Base-by-base conservation (phyloP, 1,140 invertebrate genomes). In the Calephelis nemesis region DNA sequence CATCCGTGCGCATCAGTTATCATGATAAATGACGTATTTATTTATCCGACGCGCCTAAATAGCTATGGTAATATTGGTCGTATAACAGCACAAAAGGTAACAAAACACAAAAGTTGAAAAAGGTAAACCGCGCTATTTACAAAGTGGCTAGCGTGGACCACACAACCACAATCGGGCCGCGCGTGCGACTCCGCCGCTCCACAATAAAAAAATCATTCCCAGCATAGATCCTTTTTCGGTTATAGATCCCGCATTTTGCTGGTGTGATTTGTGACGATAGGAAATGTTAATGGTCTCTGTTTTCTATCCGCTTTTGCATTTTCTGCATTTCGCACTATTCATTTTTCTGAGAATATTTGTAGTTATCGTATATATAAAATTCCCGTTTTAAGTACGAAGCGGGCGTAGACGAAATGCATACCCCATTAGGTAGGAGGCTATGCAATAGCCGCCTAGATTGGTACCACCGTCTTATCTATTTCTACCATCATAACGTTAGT, bases 31-130 rank as follows among this genome's bases (percentile, higher is more conserved):
- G 88, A 89, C 87, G 82, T 91, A 91, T 91, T 91, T 91, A 90
- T 91, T 90, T 91, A 91, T 91, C 85, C 84, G 85, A 88, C 85
- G 87, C 87, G 82, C 88, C 83, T 91, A 91, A 91, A 91, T 91
- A 89, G 89, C 89, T 91, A 88, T 90, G 88, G 89, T 91, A 91
- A 90, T 91, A 91, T 91, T 91, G 89, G 85, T 82, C 83, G 83
- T 91, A 91, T 87, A 90, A 91, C 84, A 86, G 87, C 87, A 90
- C 89, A 91, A 91, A 91, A 91, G 89, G 89, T 91, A 91, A 91
- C 89, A 91, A 91, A 91, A 91, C 89, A 91, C 87, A 91, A 90
- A 91, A 91, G 89, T 91, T 88, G 89, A 91, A 91, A 91, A 91
- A 91, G 89, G 88, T 88, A 91, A 91, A 91, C 88, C 89, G 89